These are phyloP conservation scores for Polypedilum vanderplanki DNA, from an alignment of 1,140 invertebrate genomes.

Conservation along the genomic window DNA sequence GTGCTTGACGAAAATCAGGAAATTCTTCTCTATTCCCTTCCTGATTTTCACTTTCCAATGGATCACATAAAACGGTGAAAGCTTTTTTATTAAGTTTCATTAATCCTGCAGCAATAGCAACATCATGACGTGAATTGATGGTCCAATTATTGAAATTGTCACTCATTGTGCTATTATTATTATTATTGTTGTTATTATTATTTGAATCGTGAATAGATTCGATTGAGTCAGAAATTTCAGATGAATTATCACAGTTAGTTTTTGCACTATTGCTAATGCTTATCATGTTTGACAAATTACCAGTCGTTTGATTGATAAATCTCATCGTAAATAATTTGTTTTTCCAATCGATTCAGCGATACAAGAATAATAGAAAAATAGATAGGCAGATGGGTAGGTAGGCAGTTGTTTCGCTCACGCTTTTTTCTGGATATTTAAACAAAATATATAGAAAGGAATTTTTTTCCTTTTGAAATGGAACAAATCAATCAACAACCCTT, in stretches of 20 bases:
- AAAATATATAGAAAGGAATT: too few relatives aligned
- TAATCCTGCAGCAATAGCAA: background rate
- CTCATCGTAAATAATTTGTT: conserved; percentile 19
- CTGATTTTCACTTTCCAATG: conserved; percentile 9
- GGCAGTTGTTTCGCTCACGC: too few relatives aligned
- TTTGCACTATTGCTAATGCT: background rate
- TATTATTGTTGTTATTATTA: conserved; percentile 22
- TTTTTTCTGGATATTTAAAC: too few relatives aligned
- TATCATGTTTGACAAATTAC: background rate
- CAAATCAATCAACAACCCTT: conserved; percentile 17
- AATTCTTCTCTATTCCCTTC: background rate
- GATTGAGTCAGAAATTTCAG: background rate
- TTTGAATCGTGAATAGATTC: background rate
- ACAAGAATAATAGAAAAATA: background rate
- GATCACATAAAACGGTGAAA: conserved; percentile 9
- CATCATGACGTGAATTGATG: conserved; percentile 1
- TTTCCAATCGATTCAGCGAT: background rate
- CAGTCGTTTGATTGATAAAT: conserved; percentile 3
- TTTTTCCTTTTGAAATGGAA: background rate
- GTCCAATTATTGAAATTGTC: conserved; percentile 17
- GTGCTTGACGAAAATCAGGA: background rate
- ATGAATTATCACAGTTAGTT: conserved; percentile 21
- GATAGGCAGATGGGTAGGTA: too few relatives aligned
- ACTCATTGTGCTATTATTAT: conserved; percentile 14
- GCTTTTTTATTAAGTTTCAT: conserved; percentile 4